These are phyloP conservation scores for Chloroceryle aenea DNA, from an alignment of 2,113 vertebrate species.

Conservation along the genomic window DNA sequence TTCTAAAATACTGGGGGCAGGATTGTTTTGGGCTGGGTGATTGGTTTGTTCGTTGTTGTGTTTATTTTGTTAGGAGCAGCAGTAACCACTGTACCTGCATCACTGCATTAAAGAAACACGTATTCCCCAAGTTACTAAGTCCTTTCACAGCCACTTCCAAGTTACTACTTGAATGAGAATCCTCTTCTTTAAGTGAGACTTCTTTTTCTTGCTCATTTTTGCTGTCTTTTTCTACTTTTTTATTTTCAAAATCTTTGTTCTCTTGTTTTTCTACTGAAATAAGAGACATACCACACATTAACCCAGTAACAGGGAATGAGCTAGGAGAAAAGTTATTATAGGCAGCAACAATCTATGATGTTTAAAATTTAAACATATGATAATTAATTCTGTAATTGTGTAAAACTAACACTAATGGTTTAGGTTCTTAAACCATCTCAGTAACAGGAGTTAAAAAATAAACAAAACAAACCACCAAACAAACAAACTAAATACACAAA, in stretches of 20 bases:
- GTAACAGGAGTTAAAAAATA: neutral
- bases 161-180: constrained; percentile 19
- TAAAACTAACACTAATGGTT: neutral
- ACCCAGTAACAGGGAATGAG: neutral
- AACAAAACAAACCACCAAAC: neutral
- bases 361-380: neutral
- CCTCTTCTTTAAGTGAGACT: constrained; percentile 61
- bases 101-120: constrained; percentile 97
- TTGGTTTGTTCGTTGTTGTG: neutral
- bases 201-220: constrained; percentile 80
- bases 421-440: neutral
- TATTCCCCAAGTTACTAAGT: constrained; percentile 96
- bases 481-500: neutral
- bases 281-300: neutral
- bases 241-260: constrained; percentile 73
- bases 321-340: neutral
- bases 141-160: constrained; percentile 83
- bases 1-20: neutral
- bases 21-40: neutral
- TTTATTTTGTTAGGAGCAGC: neutral
- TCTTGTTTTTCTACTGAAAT: constrained; percentile 61
- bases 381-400: neutral
- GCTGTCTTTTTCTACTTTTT: constrained; percentile 78
- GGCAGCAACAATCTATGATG: neutral
- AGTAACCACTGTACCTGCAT: constrained; percentile 84